Base-by-base conservation (phyloP, 2,888 invertebrate genomes). In the Drosophila barbarae region DNA sequence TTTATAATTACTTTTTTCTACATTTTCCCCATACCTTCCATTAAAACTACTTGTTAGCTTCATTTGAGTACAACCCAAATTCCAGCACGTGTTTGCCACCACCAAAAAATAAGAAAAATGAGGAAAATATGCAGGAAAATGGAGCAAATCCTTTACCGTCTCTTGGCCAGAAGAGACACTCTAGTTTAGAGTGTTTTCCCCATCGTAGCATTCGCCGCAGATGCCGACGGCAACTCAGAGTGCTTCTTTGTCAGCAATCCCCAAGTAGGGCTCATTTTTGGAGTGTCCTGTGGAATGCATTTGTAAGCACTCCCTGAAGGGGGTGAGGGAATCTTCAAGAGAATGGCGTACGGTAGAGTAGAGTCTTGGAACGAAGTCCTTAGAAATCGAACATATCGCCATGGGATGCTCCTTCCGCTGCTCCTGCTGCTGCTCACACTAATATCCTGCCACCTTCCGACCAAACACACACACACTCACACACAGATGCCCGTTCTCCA, bases 31-130 rank as follows among this genome's bases (percentile, higher is more conserved):
- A 26, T 50, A 36, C 21, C 10, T 41, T 0, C 1, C 10, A 9
- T 38, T 18, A 18, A 57, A 83, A 76, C 80, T 64, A 83, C 79
- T 83, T 79, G 79, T 79, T 79, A 69, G 80, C 76, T 69, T 71
- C 54, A 32, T 70, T 46, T 44, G 32, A 49, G 50, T 41, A 42
- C 8, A 26, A 34, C 44, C 15, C 50, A 49, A 26, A 15, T 23
- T 1, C 13, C 28, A 53, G 38, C 82, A 79, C 76, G 83, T 80
- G 80, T 26, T 32, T 34, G 57, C 26, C 9, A 23, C 34, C 34
- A 34, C 58, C 46, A 46, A 46, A 30, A 30, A 30, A 18, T 46
- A 46, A 30, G 7, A 30, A 46, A 18, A 51, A 47, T 26, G 8
- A 10, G 2, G 12, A 15, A 49, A 18, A 32, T 9, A 13, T 41